Base-by-base conservation (phyloP, 2,797 vertebrate species). In the Limnodromus scolopaceus region DNA sequence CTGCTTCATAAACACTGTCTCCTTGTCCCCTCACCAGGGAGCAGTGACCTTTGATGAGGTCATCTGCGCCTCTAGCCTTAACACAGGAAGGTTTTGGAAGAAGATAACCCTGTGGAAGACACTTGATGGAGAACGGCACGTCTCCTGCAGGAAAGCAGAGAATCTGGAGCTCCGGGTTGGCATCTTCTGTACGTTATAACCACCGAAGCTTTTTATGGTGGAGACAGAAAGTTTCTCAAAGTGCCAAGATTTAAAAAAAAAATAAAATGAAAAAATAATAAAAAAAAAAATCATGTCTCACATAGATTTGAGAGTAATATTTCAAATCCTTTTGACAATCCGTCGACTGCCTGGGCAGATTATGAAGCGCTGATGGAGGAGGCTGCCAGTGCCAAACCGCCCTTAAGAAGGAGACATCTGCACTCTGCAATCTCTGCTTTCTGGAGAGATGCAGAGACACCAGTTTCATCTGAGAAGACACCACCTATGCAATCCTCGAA, bases 381-480 rank as follows among this genome's bases (percentile, higher is more conserved):
- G 12, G 57, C 61, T 78, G 30, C 70, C 85, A 58, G 58, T 82
- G 89, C 94, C 92, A 97, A 89, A 71, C 36, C 41, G 0, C 65
- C 65, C 69, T 18, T 32, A 78, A n/a, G 11, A 11, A 78, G 76
- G 61, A 92, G 89, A 84, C 94, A 84, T 81, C 84, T 88, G 94
- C 76, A 91, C 72, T 24, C 76, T 46, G 23, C 79, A 32, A 43
- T 15, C 89, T 63, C 72, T 36, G 8, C 32, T 68, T 83, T 54
- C 84, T 55, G 68, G 16, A 81, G 81, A 87, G 87, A 68, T 36
- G 84, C n/a, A 74, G 71, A 91, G 89, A 60, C 71, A 76, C 70
- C 46, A 74, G 45, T 3, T 46, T 45, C 68, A 75, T 86, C 69
- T 60, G 84, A 93, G 91, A 57, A 92, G 84, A 65, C 46, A 51